These are phyloP conservation scores for Leptinotarsa haldemani DNA, from an alignment of 2,888 invertebrate genomes.

Conservation along the genomic window DNA sequence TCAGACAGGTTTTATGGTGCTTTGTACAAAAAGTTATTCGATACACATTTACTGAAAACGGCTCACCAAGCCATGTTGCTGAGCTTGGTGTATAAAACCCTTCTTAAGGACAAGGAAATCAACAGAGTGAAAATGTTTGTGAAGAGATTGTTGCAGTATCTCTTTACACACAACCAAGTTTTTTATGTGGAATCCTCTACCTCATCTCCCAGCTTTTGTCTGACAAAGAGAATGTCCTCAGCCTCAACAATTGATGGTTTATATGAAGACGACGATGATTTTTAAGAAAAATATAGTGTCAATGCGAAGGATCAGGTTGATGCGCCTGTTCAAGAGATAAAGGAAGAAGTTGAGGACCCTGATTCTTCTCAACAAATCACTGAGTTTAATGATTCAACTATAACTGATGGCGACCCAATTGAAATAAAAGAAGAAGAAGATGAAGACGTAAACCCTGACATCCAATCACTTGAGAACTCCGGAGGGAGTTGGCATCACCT, in stretches of 20 bases:
- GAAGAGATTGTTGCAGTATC: conserved; percentile 84
- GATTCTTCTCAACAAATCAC: background rate
- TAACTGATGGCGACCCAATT: background rate
- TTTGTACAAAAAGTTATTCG: conserved; percentile 87
- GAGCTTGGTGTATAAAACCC: conserved; percentile 87
- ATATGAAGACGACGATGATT: conserved; percentile 41
- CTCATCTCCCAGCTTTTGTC: conserved; percentile 78
- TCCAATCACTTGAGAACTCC: conserved; percentile 48
- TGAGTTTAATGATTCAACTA: background rate
- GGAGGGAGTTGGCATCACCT: conserved; percentile 58
- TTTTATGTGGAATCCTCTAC: conserved; percentile 86
- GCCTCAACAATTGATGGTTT: conserved; percentile 48
- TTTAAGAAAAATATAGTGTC: conserved; percentile 55
- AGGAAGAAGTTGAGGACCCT: conserved; percentile 40
- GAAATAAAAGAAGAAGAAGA: conserved; percentile 55
- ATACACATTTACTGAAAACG: conserved; percentile 77
- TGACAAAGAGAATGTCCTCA: conserved; percentile 56
- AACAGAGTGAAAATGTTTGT: conserved; percentile 84
- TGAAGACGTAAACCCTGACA: conserved; percentile 56
- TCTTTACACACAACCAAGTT: conserved; percentile 78
- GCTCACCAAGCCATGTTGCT: conserved; percentile 83
- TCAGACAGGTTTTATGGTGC: conserved; percentile 84
- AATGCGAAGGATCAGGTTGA: conserved; percentile 52
- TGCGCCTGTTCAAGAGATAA: conserved; percentile 41
- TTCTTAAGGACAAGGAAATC: conserved; percentile 81